These are phyloP conservation scores for Hemiscyllium ocellatum DNA, from an alignment of 2,113 vertebrate species.

Conservation along the genomic window DNA sequence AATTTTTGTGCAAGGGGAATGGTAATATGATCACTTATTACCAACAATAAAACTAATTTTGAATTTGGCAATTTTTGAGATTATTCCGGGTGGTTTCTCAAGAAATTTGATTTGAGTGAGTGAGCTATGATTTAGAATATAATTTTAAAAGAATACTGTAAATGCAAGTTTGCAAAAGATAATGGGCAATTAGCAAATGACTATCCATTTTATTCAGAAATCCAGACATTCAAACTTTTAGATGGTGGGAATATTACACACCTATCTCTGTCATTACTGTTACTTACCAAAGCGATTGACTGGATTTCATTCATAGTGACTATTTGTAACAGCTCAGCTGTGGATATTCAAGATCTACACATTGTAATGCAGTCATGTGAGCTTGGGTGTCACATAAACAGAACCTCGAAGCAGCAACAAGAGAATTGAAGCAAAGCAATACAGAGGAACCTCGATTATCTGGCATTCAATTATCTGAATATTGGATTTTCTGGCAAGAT, in stretches of 20 bases:
- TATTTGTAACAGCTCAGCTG: slow-evolving; percentile 8
- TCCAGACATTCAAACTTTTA: background rate
- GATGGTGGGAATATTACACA: too few relatives aligned
- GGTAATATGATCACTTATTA: background rate
- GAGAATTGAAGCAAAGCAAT: background rate
- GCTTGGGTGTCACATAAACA: slow-evolving; percentile 3
- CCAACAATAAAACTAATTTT: background rate
- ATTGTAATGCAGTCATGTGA: background rate
- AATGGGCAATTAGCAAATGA: background rate
- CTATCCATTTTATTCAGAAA: background rate
- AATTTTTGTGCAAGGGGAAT: background rate
- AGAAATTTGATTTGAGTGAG: background rate
- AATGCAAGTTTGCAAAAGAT: background rate
- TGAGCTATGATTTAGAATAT: background rate
- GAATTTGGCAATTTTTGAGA: background rate
- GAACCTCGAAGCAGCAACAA: background rate
- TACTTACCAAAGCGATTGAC: background rate
- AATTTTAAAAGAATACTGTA: background rate
- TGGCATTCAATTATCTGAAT: too few relatives aligned
- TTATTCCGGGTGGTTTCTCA: background rate
- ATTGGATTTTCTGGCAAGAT: too few relatives aligned
- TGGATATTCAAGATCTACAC: background rate
- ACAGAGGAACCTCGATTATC: background rate
- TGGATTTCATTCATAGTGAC: background rate
- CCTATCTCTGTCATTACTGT: background rate